Conservation (phyloP, 2,888 invertebrate species). For the Alitta virens region DNA sequence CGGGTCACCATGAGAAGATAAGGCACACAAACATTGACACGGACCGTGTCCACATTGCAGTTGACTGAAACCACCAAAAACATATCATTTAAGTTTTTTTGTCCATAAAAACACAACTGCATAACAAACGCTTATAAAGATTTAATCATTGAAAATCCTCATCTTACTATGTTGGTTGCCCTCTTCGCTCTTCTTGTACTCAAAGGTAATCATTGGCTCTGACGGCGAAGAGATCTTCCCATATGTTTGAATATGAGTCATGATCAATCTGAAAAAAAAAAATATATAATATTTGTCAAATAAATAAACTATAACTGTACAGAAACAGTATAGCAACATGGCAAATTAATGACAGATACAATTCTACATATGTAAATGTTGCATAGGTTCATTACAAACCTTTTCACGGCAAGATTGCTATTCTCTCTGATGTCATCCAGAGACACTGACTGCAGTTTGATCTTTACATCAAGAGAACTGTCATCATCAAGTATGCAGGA, state of each 20-base stretch:
- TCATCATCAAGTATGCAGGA: conserved; percentile 70
- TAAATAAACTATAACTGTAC: no score
- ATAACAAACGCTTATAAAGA: no score
- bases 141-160: no score
- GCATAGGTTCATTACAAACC: conserved; percentile 43
- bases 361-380: no score
- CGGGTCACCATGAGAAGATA: conserved; percentile 65
- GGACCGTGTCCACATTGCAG: conserved; percentile 71
- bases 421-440: conserved; percentile 75
- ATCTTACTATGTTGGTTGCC: conserved; percentile 58
- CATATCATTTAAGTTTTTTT: neutral
- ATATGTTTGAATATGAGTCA: conserved; percentile 39
- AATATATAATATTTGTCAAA: no score
- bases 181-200: conserved; percentile 65
- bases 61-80: conserved; percentile 62
- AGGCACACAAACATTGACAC: conserved; percentile 72
- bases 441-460: conserved; percentile 69
- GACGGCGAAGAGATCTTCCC: conserved; percentile 36
- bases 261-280: conserved; percentile 43
- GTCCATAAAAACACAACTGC: no score
- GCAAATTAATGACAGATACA: no score
- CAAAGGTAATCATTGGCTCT: conserved; percentile 69
- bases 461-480: conserved; percentile 68
- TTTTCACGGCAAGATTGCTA: conserved; percentile 57
- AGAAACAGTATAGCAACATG: no score